Evolutionary conservation across 2,113 vertebrate species (phyloP), one percentile per base, ranked within the genome.

Genomic region (Pangasianodon hypophthalmus): DNA sequence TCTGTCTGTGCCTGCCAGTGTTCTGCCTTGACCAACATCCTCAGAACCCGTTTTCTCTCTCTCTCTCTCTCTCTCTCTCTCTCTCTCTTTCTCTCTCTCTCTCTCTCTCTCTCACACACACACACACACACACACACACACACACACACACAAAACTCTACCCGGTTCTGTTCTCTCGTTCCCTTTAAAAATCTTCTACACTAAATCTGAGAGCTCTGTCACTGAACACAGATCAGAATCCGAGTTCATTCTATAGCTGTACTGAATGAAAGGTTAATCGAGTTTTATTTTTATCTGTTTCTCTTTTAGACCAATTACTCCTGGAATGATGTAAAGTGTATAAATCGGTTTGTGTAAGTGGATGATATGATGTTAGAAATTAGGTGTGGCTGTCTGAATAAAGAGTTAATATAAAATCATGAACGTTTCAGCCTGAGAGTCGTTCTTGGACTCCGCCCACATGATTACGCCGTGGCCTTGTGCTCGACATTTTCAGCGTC

Each of bases 341-440:
- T 87, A 94, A 95, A 93, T 94, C 48, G 85, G 41, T 91, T 91
- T 94, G 92, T 93, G 89, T 92, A 89, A 94, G 91, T 94, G 93
- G 94, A 94, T 91, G 85, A 85, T 83, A 87, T 88, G 89, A 92
- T 91, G 86, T 91, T 92, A 90, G 88, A 88, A 73, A 89, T 92
- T 95, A 91, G 95, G 94, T 95, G 92, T 94, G 95, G 94, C 95
- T 96, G 94, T 95, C 89, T 94, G 93, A 96, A 95, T 96, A 96
- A 96, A 92, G 85, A 90, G 73, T 89, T 90, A 89, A 90, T 89
- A 92, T 89, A 87, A 90, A 89, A 85, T 50, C 26, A 62, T 7
- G 37, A 44, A 3, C 18, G 16, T 4, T 83, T 18, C 32, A 10
- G 81, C 48, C 79, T 81, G 79, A 81, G 79, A 54, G 32, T 41